phyloP scores from a whole-genome alignment of 2,888 invertebrate species.

The Phytoseiulus persimilis region DNA sequence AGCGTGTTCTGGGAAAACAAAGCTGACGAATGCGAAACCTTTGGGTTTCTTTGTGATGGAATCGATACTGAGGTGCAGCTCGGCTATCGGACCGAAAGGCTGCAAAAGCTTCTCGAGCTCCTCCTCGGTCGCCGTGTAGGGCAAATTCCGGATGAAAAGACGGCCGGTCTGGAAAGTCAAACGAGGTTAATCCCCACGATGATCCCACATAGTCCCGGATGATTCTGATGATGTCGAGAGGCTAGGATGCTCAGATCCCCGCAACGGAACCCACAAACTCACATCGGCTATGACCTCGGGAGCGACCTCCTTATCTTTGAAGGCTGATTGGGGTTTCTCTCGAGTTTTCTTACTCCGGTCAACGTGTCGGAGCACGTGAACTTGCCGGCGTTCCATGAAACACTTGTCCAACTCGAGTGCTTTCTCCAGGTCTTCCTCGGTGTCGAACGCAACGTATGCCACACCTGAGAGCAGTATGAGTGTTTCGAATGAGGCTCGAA shows the following conservation, averaged over 20 bases:
- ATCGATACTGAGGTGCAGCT: slow-evolving; percentile 82
- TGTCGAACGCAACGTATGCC: slow-evolving; percentile 81
- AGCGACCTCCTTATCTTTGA: slow-evolving; percentile 7
- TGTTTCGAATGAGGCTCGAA: too few relatives aligned
- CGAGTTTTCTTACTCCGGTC: neutral
- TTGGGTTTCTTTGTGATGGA: slow-evolving; percentile 68
- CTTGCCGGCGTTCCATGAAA: slow-evolving; percentile 61
- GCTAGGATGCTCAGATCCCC: too few relatives aligned
- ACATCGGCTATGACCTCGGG: slow-evolving; percentile 36
- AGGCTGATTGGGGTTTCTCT: slow-evolving; percentile 45
- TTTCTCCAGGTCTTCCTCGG: slow-evolving; percentile 67
- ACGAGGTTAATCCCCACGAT: slow-evolving; percentile 42
- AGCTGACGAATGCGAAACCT: slow-evolving; percentile 87
- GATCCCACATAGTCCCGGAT: too few relatives aligned
- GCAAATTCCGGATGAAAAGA: slow-evolving; percentile 81
- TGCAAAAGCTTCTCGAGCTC: slow-evolving; percentile 73
- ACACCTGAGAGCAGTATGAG: slow-evolving; percentile 55
- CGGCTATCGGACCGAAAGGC: slow-evolving; percentile 73
- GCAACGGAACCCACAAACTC: too few relatives aligned
- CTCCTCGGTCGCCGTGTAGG: slow-evolving; percentile 75
- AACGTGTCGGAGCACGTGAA: slow-evolving; percentile 10
- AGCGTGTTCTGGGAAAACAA: slow-evolving; percentile 89
- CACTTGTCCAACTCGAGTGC: slow-evolving; percentile 75
- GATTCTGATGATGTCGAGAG: too few relatives aligned
- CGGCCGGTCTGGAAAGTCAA: slow-evolving; percentile 62